Base-by-base conservation (phyloP, 2,888 invertebrate species). In the Stramonita haemastoma region DNA sequence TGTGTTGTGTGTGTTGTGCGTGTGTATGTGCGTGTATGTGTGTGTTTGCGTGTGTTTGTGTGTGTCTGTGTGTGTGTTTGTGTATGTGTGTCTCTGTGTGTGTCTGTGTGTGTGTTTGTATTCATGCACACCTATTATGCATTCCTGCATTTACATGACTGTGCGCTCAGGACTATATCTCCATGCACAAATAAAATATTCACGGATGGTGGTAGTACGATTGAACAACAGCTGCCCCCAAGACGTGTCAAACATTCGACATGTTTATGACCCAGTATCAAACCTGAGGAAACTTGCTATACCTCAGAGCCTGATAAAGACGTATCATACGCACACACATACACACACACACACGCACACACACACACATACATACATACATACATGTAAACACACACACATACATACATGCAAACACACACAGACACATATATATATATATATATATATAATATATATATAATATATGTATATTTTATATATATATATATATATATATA, bases 31-130 rank as follows among this genome's bases (percentile, higher is more conserved):
- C 13, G 66, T 26, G 2, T 66, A 2, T 17, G 66, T 22, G 26
- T 22, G 66, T 66, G 17, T 60, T 15, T 60, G 66, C 66, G 66
- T 46, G 36, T 83, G 46, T 46, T 19, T 83, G 46, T 83, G 81
- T 46, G 46, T 83, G 46, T 46, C 22, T 83, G 36, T 83, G n/a
- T 83, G 46, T 46, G 36, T 83, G 81, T 46, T 26, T 83, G 26
- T 57, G 85, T 32, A 15, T 85, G 60, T 85, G 60, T 85, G 85
- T 85, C 29, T 57, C 57, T 81, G 36, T 83, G 81, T 46, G 46
- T 83, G 46, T 46, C 22, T 83, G 36, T 83, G n/a, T 83, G 46
- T 46, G 36, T 83, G 81, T 46, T 26, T 83, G 26, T 57, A 57
- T 32, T 4, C 57, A 29, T 85, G 60, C 29, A 29, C 29, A 57